A percentile compares a stretch with the other conserved stretches of the same genome.
Conservation (phyloP, 1,140 invertebrate species). For the Batillaria attramentaria region DNA sequence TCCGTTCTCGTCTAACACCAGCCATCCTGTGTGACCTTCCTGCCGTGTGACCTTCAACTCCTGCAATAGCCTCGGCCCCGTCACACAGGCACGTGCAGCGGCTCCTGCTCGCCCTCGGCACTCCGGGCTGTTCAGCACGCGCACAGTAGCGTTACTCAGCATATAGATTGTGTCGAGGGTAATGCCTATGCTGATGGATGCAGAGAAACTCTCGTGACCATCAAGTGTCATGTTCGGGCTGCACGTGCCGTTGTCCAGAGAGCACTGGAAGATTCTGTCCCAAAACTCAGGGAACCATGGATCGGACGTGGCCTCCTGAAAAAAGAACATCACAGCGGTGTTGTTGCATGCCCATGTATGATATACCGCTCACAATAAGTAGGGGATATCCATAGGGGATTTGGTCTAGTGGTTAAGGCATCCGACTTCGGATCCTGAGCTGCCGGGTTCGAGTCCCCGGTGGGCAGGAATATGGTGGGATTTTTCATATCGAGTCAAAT, state of each 20-base stretch:
- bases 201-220: not conserved
- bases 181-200: not conserved
- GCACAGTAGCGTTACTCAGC: constrained; percentile 82
- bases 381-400: too few relatives aligned
- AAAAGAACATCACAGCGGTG: too few relatives aligned
- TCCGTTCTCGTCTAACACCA: constrained; percentile 41
- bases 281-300: constrained; percentile 53
- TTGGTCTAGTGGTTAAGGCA: too few relatives aligned
- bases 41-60: constrained; percentile 39
- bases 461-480: too few relatives aligned
- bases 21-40: constrained; percentile 34
- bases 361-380: too few relatives aligned
- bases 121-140: not conserved
- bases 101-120: constrained; percentile 6
- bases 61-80: constrained; percentile 36
- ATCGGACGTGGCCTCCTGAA: constrained; percentile 15
- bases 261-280: constrained; percentile 41
- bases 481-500: too few relatives aligned
- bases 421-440: too few relatives aligned
- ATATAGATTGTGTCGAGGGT: constrained; percentile 85
- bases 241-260: constrained; percentile 13
- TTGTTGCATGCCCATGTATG: too few relatives aligned
- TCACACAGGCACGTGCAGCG: constrained; percentile 36
- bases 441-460: too few relatives aligned
- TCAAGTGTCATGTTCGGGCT: not conserved